A percentile compares a stretch with the other conserved stretches of the same genome.
Evolutionary conservation across 2,888 invertebrate genomes (phyloP).

Genomic region (Timema cristinae): DNA sequence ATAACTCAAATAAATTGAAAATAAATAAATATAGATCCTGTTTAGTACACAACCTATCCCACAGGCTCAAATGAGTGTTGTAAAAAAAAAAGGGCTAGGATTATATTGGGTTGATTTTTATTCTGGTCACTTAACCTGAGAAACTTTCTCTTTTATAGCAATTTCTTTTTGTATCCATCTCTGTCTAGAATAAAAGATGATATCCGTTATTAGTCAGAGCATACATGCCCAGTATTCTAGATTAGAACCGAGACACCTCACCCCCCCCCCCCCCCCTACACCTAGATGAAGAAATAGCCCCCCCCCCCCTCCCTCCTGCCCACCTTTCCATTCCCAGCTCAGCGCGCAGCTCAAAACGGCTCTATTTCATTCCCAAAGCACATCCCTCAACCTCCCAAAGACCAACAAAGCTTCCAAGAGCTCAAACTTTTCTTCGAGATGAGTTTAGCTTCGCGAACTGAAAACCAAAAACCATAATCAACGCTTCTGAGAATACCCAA

Average conservation of each 20-base stretch:
- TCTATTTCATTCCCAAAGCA: conserved; percentile 24
- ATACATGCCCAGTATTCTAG: conserved; percentile 5
- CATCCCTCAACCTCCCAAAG: conserved; percentile 12
- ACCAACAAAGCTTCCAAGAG: background rate
- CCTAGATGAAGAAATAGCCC: background rate
- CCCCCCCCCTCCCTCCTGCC: background rate
- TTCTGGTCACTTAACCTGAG: too few species aligned
- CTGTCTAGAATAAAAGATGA: background rate
- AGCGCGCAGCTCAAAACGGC: background rate
- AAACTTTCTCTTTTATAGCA: too few species aligned
- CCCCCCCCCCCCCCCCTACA: background rate
- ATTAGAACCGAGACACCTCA: background rate
- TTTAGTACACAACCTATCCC: too few species aligned
- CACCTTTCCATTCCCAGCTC: background rate
- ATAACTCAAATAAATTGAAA: too few species aligned
- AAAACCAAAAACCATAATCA: conserved; percentile 17
- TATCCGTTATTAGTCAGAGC: conserved; percentile 12
- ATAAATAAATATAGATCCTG: too few species aligned
- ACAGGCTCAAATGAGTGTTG: too few species aligned
- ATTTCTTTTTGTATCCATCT: too few species aligned
- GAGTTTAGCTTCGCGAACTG: conserved; percentile 16
- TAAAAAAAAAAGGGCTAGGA: too few species aligned
- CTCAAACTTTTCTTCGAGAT: background rate
- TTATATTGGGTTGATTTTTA: too few species aligned
- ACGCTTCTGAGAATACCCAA: background rate